phyloP scores from a whole-genome alignment of 2,113 vertebrate species.

The Corythaixoides concolor region DNA sequence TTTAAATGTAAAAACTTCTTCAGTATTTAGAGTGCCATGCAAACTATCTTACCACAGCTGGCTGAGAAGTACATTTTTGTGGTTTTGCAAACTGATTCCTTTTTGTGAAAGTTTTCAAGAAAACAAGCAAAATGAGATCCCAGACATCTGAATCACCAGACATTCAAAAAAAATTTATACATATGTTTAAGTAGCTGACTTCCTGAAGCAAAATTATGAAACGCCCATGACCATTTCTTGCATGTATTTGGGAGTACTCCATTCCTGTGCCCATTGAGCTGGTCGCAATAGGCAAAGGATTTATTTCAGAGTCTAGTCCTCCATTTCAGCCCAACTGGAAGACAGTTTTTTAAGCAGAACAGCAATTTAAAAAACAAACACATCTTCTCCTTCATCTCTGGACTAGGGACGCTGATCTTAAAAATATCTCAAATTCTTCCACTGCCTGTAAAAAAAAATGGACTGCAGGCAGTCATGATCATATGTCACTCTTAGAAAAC shows the following conservation, averaged over 20 bases:
- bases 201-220: conserved; percentile 13
- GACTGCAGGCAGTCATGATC: conserved; percentile 1
- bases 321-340: background rate
- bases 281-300: background rate
- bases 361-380: conserved; percentile 1
- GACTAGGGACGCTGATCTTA: background rate
- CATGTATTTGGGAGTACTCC: background rate
- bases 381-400: background rate
- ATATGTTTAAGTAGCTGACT: conserved; percentile 6
- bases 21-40: background rate
- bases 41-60: conserved; percentile 17
- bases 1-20: background rate
- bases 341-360: background rate
- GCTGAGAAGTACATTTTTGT: conserved; percentile 59
- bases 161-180: background rate
- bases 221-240: background rate
- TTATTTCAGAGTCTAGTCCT: background rate
- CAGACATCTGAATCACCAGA: conserved; percentile 68
- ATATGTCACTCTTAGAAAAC: conserved; percentile 1
- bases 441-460: conserved; percentile 38
- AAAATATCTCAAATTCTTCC: conserved; percentile 47
- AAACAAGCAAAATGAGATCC: conserved; percentile 54
- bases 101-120: conserved; percentile 50
- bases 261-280: background rate
- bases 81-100: conserved; percentile 61